Base-by-base conservation (phyloP, 2,888 invertebrate species). In the Cataglyphis cursor region DNA sequence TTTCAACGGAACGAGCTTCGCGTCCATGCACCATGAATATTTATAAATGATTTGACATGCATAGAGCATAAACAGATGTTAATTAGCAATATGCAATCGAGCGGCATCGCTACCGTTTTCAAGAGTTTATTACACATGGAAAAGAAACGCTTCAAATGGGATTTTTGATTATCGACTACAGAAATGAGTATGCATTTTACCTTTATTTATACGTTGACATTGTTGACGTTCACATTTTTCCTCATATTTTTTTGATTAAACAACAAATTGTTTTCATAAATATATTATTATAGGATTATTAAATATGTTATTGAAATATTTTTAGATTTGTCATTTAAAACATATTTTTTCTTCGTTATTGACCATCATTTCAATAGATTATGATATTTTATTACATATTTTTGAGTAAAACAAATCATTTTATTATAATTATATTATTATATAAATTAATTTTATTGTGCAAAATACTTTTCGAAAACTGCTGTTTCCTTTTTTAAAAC, bases 41-140 rank as follows among this genome's bases (percentile, higher is more conserved):
- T 88, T 89, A 89, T 89, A 84, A 88, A 66, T 74, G 74, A 84
- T 85, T 81, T 72, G 64, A 81, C 70, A 80, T 62, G 84, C 81
- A 48, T 72, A 74, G 86, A 74, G 86, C 88, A 88, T 88, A 88
- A 89, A 88, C 88, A 84, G 84, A 89, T 85, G 89, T 88, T 87
- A 87, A 89, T 89, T 89, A 89, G 88, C 85, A 87, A 88, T 86
- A 88, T 83, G 81, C 70, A 59, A 70, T 65, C 76, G 80, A 73
- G 5, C 65, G 44, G 41, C 75, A 59, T 70, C 59, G 78, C 70
- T 80, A 70, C 59, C 70, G 78, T 70, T 80, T 80, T 70, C 59
- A 70, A 80, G 70, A 70, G 78, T 80, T 80, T 70, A 80, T 80
- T 80, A 70, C 78, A 70, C 44, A 70, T 70, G 70, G 59, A 80